Evolutionary conservation across 92 coral and sea anemone genomes (phyloP).

Genomic region (Heteractis magnifica): DNA sequence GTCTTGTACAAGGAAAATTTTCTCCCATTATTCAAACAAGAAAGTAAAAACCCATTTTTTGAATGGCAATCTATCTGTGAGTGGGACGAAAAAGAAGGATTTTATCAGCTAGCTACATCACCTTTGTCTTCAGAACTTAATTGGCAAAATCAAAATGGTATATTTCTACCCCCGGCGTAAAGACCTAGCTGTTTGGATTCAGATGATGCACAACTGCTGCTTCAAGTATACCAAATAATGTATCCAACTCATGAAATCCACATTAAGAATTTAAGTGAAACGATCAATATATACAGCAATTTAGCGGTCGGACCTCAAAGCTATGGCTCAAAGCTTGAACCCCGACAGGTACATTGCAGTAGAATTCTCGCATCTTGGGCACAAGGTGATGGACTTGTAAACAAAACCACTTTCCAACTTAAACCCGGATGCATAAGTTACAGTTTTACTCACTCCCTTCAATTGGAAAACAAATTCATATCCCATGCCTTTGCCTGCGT

Average conservation of each 20-base stretch:
- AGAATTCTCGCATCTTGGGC: slow-evolving; percentile 66
- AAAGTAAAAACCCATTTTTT: background rate
- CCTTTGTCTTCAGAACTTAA: slow-evolving; percentile 4
- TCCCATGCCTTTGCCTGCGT: slow-evolving; percentile 51
- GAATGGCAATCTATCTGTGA: slow-evolving; percentile 3
- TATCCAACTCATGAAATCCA: slow-evolving; percentile 44
- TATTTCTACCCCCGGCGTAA: slow-evolving; percentile 30
- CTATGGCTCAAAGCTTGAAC: slow-evolving; percentile 58
- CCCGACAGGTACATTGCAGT: slow-evolving; percentile 49
- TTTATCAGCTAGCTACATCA: background rate
- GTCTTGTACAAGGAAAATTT: background rate
- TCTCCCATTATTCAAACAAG: slow-evolving; percentile 1
- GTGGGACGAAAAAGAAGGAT: background rate
- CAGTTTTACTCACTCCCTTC: slow-evolving; percentile 40
- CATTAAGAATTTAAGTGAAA: slow-evolving; percentile 37
- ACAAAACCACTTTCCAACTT: slow-evolving; percentile 27
- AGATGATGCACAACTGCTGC: slow-evolving; percentile 45
- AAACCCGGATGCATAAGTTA: slow-evolving; percentile 43
- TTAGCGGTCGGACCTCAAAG: slow-evolving; percentile 41
- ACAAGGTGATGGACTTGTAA: slow-evolving; percentile 44
- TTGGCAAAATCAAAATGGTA: slow-evolving; percentile 43
- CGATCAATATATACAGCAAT: slow-evolving; percentile 49
- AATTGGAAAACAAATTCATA: slow-evolving; percentile 33
- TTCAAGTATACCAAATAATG: slow-evolving; percentile 40
- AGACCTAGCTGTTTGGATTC: slow-evolving; percentile 39